Percentiles rank a stretch among this genome's conserved stretches.
These are phyloP conservation scores for Catamblyrhynchus diadema DNA, from an alignment of 2,797 vertebrate species.

Conservation along the genomic window DNA sequence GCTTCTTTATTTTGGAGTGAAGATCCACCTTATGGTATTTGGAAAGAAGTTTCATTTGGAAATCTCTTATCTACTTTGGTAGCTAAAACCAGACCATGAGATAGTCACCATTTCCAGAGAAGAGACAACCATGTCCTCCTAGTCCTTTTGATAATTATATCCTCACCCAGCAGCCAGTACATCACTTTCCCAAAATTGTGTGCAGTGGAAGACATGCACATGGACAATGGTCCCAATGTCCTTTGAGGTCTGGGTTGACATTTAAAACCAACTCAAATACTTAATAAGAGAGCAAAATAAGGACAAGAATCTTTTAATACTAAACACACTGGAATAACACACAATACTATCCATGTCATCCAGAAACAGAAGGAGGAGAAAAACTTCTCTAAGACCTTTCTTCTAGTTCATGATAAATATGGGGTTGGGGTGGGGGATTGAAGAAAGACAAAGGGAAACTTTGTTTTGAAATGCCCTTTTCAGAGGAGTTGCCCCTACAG, in stretches of 20 bases:
- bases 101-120: too few relatives aligned
- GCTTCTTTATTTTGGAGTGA: neutral
- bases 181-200: neutral
- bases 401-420: neutral
- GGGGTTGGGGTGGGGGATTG: fast-evolving
- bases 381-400: neutral
- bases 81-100: neutral
- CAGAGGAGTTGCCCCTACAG: neutral
- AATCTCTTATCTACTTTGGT: neutral
- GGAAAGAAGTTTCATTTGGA: neutral
- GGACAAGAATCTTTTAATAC: neutral
- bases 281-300: neutral
- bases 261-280: neutral
- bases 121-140: neutral
- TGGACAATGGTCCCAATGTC: neutral
- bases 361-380: neutral
- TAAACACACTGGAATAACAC: neutral
- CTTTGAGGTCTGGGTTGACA: neutral
- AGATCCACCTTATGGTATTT: neutral
- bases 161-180: neutral
- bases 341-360: neutral
- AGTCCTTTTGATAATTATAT: neutral
- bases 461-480: neutral
- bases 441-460: neutral
- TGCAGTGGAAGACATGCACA: neutral